Evolutionary conservation across 2,113 vertebrate genomes (phyloP), one percentile per base, ranked within the genome.

Genomic region (Origma solitaria): DNA sequence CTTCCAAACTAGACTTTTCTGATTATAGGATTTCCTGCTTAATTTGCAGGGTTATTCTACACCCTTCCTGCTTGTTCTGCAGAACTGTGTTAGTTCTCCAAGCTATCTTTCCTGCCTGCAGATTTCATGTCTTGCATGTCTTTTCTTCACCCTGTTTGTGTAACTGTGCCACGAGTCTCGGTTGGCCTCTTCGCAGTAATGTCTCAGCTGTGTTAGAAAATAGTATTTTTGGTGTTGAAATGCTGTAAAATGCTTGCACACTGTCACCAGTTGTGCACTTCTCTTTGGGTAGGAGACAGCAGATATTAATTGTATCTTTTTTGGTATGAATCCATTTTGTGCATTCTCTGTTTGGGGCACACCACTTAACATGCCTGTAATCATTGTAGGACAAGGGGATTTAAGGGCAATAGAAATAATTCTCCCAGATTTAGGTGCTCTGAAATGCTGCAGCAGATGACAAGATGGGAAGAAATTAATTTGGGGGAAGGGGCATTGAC

Each of bases 401-500:
- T 75, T 44, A 79, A 47, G 15, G 13, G 6, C 2, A 10, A 23
- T 30, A 68, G 9, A 82, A 85, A 31, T 40, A 70, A 70, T 82
- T 84, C 4, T 68, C 6, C 9, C 27, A 40, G 54, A 51, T 37
- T 64, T 54, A 60, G 14, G 8, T 45, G 16, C 30, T 82, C 62
- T 88, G 62, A 92, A 92, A 88, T 56, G 57, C 5, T 50, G 19
- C 37, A 92, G 28, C 31, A 83, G 77, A 64, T 6, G 1, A 11
- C 47, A 51, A 76, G 7, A 58, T 38, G 10, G 68, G 33, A 73
- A 82, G 10, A 4, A 88, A 24, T 21, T 65, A 37, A 60, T 10
- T 19, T 69, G 14, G 6, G 4, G 1, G 2, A 2, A 2, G 4
- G 4, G 1, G 13, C 13, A 2, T 1, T 56, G 21, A 51, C 24